Base-by-base conservation (phyloP, 2,888 invertebrate genomes). In the Merodon equestris region DNA sequence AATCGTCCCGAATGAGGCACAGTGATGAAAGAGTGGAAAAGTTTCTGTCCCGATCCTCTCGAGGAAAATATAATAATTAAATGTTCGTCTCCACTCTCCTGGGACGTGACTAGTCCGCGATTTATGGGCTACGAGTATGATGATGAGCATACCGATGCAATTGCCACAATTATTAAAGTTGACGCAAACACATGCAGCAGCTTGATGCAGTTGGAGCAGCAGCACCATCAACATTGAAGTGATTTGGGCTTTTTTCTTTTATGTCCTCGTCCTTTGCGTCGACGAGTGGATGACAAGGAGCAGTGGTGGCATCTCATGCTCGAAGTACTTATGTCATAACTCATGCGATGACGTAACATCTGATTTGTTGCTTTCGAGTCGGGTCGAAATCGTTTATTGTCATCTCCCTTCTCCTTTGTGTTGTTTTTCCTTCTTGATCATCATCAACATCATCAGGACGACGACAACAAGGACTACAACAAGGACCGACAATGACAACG, bases 91-190 rank as follows among this genome's bases (percentile, higher is more conserved):
- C 27, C 27, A 27, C 27, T 27, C 27, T 27, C 51, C 64, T 47
- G 44, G 36, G 64, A 79, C 79, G 79, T 79, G 79, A 79, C 79
- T 79, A 79, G 68, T 79, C 19, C 79, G 45, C 79, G 79, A 79
- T 79, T 79, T 79, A 79, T 74, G 60, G 74, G 79, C n/a, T n/a
- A n/a, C n/a, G n/a, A n/a, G 74, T 79, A 74, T 79, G 79, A 60
- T 70, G 79, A 64, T 70, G 74, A 63, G 67, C 45, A 60, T 40
- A 47, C 51, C 56, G 63, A 68, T 68, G 79, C 79, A 74, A 79
- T 74, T 74, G 79, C 63, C 73, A 74, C 79, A 79, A 79, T 79
- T 79, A 79, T 70, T 45, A 74, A 79, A 79, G 58, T 74, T 74
- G 63, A 48, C 63, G 18, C 79, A 68, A 64, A 58, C 54, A 77